These are phyloP conservation scores for Pseudococcus longispinus DNA, from an alignment of 2,888 invertebrate species.

Conservation along the genomic window DNA sequence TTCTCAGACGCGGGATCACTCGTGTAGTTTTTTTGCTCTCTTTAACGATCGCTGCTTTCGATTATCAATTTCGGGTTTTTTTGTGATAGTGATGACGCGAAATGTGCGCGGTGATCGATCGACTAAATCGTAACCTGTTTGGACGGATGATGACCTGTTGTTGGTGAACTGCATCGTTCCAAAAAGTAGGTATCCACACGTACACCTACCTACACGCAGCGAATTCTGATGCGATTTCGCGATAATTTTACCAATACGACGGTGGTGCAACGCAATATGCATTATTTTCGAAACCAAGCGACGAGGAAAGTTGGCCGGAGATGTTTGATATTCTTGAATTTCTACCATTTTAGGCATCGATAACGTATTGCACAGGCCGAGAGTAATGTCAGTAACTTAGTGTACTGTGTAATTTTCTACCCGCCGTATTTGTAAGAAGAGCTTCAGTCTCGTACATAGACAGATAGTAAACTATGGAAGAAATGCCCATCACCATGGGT, in stretches of 20 bases:
- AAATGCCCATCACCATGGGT: conserved; percentile 52
- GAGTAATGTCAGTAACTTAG: conserved; percentile 48
- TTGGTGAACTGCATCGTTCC: not conserved
- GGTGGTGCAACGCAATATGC: not conserved
- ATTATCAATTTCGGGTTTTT: not conserved
- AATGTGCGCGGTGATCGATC: conserved; percentile 29
- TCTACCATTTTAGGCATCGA: conserved; percentile 29
- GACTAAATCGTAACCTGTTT: not conserved
- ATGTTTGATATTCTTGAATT: conserved; percentile 16
- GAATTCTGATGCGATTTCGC: not conserved
- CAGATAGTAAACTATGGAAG: conserved; percentile 39
- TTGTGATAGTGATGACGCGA: not conserved
- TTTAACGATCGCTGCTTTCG: not conserved
- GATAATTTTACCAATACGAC: not conserved
- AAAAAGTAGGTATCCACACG: not conserved
- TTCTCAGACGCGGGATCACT: conserved; percentile 39
- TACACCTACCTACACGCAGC: too few relatives aligned
- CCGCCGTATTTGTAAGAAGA: not conserved
- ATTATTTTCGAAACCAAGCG: not conserved
- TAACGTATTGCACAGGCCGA: not conserved
- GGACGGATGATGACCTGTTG: not conserved
- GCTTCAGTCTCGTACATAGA: not conserved
- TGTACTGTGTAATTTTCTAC: not conserved
- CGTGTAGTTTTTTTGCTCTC: not conserved
- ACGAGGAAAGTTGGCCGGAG: not conserved